phyloP scores from a whole-genome alignment of 1,140 invertebrate species.

The Heterodera schachtii region DNA sequence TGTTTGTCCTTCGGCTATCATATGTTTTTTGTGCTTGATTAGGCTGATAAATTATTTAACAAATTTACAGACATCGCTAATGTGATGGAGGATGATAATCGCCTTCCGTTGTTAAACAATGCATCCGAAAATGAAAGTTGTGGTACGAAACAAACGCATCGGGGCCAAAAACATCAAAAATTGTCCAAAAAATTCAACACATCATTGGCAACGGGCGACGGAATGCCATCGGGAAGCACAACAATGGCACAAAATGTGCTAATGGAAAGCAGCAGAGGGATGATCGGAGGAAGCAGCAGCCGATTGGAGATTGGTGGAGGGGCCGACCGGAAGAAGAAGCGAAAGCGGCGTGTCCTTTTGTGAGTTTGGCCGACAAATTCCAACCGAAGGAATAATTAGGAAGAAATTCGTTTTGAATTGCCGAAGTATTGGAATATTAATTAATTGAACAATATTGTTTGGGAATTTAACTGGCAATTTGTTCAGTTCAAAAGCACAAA shows the following conservation, averaged over 20 bases:
- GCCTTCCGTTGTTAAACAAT: neutral
- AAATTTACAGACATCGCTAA: neutral
- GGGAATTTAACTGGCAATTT: neutral
- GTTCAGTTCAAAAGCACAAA: conserved; percentile 84
- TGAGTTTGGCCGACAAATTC: neutral
- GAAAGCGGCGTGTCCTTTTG: conserved; percentile 92
- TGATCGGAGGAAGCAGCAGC: neutral
- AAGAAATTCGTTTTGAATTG: too few species aligned
- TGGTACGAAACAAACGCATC: neutral
- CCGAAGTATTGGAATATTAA: too few species aligned
- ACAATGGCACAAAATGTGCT: neutral
- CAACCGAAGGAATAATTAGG: too few species aligned
- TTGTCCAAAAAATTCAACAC: neutral
- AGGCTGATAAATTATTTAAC: neutral
- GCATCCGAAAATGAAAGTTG: neutral
- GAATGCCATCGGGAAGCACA: neutral
- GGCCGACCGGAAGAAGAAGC: conserved; percentile 55
- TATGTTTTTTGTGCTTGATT: neutral
- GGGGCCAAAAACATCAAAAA: neutral
- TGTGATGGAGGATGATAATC: neutral
- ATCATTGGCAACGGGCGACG: neutral
- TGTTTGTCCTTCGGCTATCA: neutral
- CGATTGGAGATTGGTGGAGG: conserved; percentile 14
- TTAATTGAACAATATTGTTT: neutral
- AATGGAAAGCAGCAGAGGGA: neutral